Evolutionary conservation across 1,140 invertebrate species (phyloP), one percentile per base, ranked within the genome.

Genomic region (Archivesica marissinica): DNA sequence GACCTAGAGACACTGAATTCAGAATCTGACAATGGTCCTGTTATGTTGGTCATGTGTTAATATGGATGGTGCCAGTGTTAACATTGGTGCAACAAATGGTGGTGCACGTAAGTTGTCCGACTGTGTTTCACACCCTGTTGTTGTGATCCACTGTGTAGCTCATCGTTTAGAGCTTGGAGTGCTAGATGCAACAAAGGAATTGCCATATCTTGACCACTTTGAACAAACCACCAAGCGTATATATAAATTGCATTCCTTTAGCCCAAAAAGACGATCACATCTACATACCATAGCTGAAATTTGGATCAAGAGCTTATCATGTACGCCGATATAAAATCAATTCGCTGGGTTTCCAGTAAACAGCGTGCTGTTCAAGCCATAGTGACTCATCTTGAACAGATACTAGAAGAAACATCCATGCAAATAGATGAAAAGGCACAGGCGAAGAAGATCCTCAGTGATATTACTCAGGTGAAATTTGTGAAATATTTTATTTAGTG

Each of bases 401-500:
- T 61, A 11, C 1, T 59, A 9, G 33, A n/a, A n/a, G n/a, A 77
- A 61, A 86, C 35, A 28, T 77, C 59, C 0, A 79, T 66, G 47
- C 61, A 70, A 39, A 47, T 56, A 44, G 85, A 81, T 70, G 75
- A 86, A 61, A 28, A 25, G 20, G 35, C 33, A 7, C 33, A 74
- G 52, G 85, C 54, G 17, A 86, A 78, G 44, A 44, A 28, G 20
- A 50, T 75, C 39, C 54, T 61, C 1, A 54, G 30, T 54, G 85
- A 80, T 35, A n/a, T 86, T 17, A 80, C 66, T 38, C 38, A 64
- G 41, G 54, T 86, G 1, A 86, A 74, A 68, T 86, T 86, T 81
- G 68, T 86, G 7, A 80, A 81, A 66, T 74, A 86, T 41, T 78
- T 20, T 66, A 79, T 41, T 52, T 79, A 9, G 72, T 86, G 52